Conservation (phyloP, 1,140 invertebrate genomes). For the Rhopalosiphum padi region DNA sequence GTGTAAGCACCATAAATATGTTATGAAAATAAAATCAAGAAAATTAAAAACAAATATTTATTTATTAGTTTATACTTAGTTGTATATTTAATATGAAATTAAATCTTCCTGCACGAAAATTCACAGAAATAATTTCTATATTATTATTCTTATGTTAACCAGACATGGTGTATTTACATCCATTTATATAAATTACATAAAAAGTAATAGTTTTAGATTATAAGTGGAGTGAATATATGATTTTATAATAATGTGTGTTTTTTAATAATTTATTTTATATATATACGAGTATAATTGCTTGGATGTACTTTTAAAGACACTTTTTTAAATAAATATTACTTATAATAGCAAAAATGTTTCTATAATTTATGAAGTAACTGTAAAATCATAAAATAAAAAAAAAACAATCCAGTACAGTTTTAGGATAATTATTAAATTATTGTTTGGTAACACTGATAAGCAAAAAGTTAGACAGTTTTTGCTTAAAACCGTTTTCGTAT, state of each 20-base stretch:
- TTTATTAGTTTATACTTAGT: conserved; percentile 7
- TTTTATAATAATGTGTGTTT: no score
- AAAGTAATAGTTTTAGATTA: not conserved
- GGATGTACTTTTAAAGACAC: no score
- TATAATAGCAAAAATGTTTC: not conserved
- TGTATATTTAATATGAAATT: not conserved
- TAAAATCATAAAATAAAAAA: no score
- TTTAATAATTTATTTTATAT: no score
- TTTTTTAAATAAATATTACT: not conserved
- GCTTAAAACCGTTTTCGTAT: no score
- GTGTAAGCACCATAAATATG: not conserved
- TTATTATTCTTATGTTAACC: not conserved
- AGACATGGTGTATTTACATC: not conserved
- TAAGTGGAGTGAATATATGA: no score
- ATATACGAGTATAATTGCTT: no score
- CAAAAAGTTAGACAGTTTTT: no score
- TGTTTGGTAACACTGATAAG: no score
- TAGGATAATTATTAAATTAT: no score
- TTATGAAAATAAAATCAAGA: not conserved
- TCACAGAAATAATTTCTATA: not conserved
- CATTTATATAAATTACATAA: not conserved
- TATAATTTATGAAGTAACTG: no score
- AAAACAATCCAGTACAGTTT: no score
- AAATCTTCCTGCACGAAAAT: not conserved
- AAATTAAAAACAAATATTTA: conserved; percentile 27